Evolutionary conservation across 2,797 vertebrate species (phyloP).

Genomic region (Acipenser transmontanus): DNA sequence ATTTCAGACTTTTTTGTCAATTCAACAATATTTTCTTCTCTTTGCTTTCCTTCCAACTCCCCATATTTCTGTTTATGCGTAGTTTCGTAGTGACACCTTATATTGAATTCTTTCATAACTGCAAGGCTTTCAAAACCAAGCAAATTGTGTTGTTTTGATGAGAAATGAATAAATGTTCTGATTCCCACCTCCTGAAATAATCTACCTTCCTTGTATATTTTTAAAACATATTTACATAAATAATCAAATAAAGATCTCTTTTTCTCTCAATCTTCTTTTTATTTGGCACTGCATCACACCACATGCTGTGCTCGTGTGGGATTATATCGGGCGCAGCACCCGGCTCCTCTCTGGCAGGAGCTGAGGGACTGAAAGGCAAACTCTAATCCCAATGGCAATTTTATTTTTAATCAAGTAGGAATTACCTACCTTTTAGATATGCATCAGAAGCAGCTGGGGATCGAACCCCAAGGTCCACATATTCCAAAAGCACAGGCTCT

Average conservation of each 20-base stretch:
- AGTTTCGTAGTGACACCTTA: no score
- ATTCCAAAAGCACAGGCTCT: conserved; percentile 9
- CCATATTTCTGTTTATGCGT: no score
- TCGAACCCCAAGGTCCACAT: conserved; percentile 11
- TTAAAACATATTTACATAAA: no score
- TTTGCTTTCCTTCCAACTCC: no score
- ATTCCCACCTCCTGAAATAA: no score
- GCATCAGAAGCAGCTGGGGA: conserved; percentile 19
- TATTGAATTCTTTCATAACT: no score
- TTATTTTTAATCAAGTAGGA: conserved; percentile 26
- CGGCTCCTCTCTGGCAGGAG: conserved; percentile 15
- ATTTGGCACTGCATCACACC: neutral
- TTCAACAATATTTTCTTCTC: no score
- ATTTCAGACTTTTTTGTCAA: no score
- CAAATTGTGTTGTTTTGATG: no score
- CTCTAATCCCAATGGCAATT: conserved; percentile 22
- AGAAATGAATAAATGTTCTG: no score
- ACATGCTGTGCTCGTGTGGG: conserved; percentile 14
- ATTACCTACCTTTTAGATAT: conserved; percentile 26
- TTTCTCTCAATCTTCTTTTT: neutral
- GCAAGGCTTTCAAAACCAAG: no score
- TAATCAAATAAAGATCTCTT: conserved; percentile 1
- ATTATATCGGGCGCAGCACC: conserved; percentile 10
- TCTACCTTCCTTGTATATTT: no score
- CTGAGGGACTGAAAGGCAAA: conserved; percentile 4